Conservation (phyloP, 1,140 invertebrate species). For the Leucophenga varia region DNA sequence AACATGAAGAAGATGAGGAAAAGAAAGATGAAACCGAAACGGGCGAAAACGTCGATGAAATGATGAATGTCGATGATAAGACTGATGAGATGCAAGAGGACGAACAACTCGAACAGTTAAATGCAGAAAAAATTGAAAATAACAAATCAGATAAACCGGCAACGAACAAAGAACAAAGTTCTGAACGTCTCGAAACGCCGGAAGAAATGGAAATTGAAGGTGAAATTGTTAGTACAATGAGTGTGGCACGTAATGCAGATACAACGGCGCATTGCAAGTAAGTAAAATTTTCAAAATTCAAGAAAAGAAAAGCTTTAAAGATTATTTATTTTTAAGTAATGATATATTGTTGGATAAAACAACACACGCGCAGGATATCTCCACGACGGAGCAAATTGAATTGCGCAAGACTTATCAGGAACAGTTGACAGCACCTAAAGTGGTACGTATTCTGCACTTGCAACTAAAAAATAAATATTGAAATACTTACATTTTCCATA, state of each 20-base stretch:
- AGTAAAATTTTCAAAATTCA: no score
- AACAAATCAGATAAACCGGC: slow-evolving; percentile 57
- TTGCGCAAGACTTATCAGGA: slow-evolving; percentile 44
- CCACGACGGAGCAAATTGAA: slow-evolving; percentile 36
- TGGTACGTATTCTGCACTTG: slow-evolving; percentile 20
- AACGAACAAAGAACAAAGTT: slow-evolving; percentile 56
- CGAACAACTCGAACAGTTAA: slow-evolving; percentile 59
- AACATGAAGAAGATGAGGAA: slow-evolving; percentile 62
- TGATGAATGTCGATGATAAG: slow-evolving; percentile 38
- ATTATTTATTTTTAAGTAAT: slow-evolving; percentile 24
- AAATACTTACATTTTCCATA: not conserved
- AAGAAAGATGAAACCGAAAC: slow-evolving; percentile 63
- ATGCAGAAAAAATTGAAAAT: slow-evolving; percentile 59
- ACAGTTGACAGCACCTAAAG: slow-evolving; percentile 30
- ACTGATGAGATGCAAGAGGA: slow-evolving; percentile 40
- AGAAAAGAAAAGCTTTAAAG: no score
- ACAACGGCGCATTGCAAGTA: slow-evolving; percentile 66
- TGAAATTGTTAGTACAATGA: slow-evolving; percentile 68
- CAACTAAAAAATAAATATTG: slow-evolving; percentile 1
- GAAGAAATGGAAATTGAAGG: slow-evolving; percentile 72
- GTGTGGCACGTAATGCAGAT: slow-evolving; percentile 68
- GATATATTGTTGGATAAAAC: slow-evolving; percentile 44
- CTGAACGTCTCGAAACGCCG: slow-evolving; percentile 49
- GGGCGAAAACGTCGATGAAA: slow-evolving; percentile 59
- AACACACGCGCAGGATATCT: slow-evolving; percentile 31